Evolutionary conservation across 2,113 vertebrate genomes (phyloP).

Genomic region (Zosterops japonicus): DNA sequence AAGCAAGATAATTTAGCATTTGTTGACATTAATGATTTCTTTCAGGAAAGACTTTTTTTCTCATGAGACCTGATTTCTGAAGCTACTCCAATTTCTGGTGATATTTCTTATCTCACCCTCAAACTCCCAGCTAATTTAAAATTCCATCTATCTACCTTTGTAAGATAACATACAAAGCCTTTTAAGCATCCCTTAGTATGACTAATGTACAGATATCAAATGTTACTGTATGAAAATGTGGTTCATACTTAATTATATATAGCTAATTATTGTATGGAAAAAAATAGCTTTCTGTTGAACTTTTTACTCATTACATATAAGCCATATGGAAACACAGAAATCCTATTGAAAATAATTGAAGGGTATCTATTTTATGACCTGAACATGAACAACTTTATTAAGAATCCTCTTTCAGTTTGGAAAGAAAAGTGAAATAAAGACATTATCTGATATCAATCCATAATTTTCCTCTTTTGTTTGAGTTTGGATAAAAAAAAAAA

Average conservation of each 20-base stretch:
- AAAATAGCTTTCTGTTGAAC: not conserved
- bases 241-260: not conserved
- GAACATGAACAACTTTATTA: not conserved
- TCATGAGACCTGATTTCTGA: not conserved
- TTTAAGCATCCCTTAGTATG: not conserved
- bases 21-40: not conserved
- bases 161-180: not conserved
- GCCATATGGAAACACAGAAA: not conserved
- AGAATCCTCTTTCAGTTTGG: not conserved
- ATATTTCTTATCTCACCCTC: not conserved
- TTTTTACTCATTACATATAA: not conserved
- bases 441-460: not conserved
- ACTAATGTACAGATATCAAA: not conserved
- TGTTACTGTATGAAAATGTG: not conserved
- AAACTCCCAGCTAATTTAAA: not conserved
- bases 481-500: not conserved
- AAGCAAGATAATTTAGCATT: not conserved
- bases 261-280: not conserved
- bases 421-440: not conserved
- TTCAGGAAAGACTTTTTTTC: not conserved
- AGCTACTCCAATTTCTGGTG: not conserved
- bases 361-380: not conserved
- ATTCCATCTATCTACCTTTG: not conserved
- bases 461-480: not conserved
- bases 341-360: not conserved